A percentile compares a stretch with the other conserved stretches of the same genome.
phyloP scores from a whole-genome alignment of 2,797 vertebrate species.

The Pachyuromys duprasi region DNA sequence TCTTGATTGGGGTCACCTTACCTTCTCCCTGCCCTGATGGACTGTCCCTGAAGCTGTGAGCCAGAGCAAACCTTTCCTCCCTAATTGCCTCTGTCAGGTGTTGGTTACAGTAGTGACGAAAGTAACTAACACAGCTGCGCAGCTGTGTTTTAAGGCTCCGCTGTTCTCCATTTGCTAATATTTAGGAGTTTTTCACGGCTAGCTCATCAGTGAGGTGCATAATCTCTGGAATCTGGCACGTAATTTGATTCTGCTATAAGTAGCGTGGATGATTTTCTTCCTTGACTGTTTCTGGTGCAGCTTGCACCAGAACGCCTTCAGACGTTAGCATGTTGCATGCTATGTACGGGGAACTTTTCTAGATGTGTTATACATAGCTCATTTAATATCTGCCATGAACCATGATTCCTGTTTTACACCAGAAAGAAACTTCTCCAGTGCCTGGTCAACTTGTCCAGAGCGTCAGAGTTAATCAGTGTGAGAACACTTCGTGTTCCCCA shows the following conservation, averaged over 20 bases:
- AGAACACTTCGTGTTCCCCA: background rate
- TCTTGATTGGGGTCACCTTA: background rate
- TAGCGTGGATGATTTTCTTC: background rate
- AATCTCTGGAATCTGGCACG: conserved; percentile 11
- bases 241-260: conserved; percentile 26
- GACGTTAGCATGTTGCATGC: background rate
- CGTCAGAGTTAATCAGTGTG: background rate
- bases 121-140: background rate
- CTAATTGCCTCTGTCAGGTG: background rate
- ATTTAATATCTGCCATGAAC: background rate
- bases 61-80: background rate
- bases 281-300: background rate
- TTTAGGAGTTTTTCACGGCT: conserved; percentile 33
- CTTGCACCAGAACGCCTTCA: background rate
- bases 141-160: background rate
- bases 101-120: background rate
- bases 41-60: background rate
- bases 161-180: conserved; percentile 22
- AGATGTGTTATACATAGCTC: background rate
- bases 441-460: background rate
- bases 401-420: background rate
- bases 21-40: too few relatives aligned
- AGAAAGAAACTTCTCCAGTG: background rate
- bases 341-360: background rate
- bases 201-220: background rate